These are phyloP conservation scores for Xenotilapia caudafasciata DNA, from an alignment of 2,113 vertebrate species.

Conservation along the genomic window DNA sequence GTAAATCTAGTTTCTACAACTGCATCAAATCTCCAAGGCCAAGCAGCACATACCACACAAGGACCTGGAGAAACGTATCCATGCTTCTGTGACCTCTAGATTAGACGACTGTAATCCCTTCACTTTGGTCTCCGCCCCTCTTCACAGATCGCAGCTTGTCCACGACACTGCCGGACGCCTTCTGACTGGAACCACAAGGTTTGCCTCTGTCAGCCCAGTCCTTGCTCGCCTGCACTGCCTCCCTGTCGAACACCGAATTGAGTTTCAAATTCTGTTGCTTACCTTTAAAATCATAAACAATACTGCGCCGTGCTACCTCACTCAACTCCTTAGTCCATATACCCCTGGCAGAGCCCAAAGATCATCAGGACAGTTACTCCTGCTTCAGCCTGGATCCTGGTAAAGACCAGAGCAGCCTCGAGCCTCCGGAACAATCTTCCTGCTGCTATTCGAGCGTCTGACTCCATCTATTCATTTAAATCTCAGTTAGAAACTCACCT, in stretches of 20 bases:
- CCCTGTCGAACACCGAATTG: neutral
- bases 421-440: neutral
- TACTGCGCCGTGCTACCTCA: neutral
- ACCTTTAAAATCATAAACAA: neutral
- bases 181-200: neutral
- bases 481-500: neutral
- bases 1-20: neutral
- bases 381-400: neutral
- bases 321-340: neutral
- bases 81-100: neutral
- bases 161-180: neutral
- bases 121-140: neutral
- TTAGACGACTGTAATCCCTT: neutral
- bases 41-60: neutral
- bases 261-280: neutral
- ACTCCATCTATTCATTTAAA: neutral
- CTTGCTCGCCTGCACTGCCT: neutral
- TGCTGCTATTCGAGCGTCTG: neutral
- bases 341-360: neutral
- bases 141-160: neutral
- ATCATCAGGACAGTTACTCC: neutral
- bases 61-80: neutral
- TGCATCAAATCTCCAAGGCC: neutral
- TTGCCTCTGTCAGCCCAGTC: neutral
- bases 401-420: neutral